Percentiles rank a stretch among this genome's conserved stretches.
Conservation (phyloP, 2,113 vertebrate species). For the Odobenus rosmarus region DNA sequence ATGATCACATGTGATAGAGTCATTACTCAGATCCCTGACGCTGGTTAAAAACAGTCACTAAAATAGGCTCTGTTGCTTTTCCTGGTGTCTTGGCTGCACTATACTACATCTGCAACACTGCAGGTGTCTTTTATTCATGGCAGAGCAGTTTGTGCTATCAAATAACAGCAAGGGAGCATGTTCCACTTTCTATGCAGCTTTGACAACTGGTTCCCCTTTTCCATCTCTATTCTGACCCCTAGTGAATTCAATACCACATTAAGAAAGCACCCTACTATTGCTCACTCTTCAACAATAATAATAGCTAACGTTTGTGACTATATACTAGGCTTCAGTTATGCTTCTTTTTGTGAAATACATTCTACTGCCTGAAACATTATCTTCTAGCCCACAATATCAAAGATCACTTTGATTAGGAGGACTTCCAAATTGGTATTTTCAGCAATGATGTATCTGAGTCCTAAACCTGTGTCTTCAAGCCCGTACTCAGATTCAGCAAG, state of each 20-base stretch:
- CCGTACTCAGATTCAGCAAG: background rate
- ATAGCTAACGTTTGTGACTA: background rate
- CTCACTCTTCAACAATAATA: background rate
- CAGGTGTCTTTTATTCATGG: slow-evolving; percentile 21
- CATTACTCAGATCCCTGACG: background rate
- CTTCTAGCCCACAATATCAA: background rate
- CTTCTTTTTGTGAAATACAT: background rate
- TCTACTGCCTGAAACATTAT: background rate
- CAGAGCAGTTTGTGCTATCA: slow-evolving; percentile 23
- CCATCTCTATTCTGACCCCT: background rate
- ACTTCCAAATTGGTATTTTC: background rate
- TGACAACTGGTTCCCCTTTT: background rate
- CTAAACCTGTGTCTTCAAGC: background rate
- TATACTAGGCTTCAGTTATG: background rate
- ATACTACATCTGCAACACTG: slow-evolving; percentile 27
- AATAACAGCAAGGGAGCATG: background rate
- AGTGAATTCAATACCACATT: background rate
- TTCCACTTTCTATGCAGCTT: background rate
- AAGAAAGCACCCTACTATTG: background rate
- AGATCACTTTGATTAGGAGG: background rate
- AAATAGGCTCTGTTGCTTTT: slow-evolving; percentile 11
- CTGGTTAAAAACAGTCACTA: background rate
- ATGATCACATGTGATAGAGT: slow-evolving; percentile 23
- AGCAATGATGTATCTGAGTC: background rate
- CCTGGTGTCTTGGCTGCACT: background rate